phyloP scores from a whole-genome alignment of 2,888 invertebrate genomes.

The Plebejus anna region DNA sequence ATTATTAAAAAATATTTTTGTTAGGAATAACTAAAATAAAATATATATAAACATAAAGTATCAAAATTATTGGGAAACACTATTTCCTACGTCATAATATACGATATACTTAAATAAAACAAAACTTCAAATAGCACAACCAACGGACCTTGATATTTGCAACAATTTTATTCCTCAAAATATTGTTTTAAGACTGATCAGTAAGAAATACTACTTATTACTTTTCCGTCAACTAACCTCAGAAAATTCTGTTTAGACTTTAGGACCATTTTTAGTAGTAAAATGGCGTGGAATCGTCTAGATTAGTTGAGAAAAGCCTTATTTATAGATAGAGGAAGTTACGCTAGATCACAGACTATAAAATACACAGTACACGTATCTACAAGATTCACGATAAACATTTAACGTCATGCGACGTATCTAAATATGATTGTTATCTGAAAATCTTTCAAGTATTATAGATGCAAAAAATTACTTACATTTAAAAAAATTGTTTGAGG shows the following conservation, averaged over 20 bases:
- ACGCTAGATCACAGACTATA: constrained; percentile 79
- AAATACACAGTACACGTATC: constrained; percentile 70
- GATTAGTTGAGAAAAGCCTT: constrained; percentile 37
- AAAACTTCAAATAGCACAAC: not conserved
- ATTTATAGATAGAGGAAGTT: constrained; percentile 75
- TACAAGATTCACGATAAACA: constrained; percentile 61
- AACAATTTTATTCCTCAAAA: not conserved
- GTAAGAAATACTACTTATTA: constrained; percentile 4
- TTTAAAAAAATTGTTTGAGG: not conserved
- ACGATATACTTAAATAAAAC: not conserved
- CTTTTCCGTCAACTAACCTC: not conserved
- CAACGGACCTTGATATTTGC: constrained; percentile 2
- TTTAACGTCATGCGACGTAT: constrained; percentile 50
- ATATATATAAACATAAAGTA: not conserved
- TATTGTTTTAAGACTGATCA: not conserved
- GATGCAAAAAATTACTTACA: not conserved
- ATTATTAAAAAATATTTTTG: no score
- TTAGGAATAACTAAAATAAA: not conserved
- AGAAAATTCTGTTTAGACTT: not conserved
- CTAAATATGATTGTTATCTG: constrained; percentile 31
- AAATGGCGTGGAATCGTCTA: not conserved
- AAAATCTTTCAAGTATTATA: constrained; percentile 3
- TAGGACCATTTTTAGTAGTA: not conserved
- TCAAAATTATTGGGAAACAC: not conserved
- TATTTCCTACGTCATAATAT: not conserved